These are phyloP conservation scores for Rotaria macrura DNA, from an alignment of 2,888 invertebrate species.

Conservation along the genomic window DNA sequence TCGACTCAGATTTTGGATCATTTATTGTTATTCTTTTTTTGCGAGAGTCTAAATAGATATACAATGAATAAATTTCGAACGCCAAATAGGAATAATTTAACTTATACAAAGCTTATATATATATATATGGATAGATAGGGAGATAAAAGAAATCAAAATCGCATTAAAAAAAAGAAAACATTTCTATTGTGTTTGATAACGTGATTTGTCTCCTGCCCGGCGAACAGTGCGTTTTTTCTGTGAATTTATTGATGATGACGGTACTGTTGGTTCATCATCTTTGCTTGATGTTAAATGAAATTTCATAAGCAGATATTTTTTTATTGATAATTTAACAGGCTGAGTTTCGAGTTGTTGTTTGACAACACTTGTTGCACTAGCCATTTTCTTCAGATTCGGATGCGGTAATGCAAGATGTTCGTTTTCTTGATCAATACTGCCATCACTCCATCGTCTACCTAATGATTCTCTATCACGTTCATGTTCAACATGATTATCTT, in stretches of 20 bases:
- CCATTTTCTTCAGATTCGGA: no score
- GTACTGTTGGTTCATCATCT: not conserved
- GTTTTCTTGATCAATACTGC: not conserved
- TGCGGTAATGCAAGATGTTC: not conserved
- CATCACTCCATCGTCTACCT: slow-evolving; percentile 8
- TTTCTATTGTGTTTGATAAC: not conserved
- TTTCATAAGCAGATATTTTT: not conserved
- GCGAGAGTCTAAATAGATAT: not conserved
- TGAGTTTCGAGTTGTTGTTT: not conserved
- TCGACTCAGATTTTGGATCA: not conserved
- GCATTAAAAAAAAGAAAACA: rapidly evolving
- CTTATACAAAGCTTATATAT: no score
- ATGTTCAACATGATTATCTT: not conserved
- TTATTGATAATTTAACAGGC: not conserved
- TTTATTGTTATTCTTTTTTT: not conserved
- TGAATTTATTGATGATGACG: not conserved
- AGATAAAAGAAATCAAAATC: not conserved
- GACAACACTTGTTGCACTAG: not conserved
- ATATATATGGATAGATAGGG: no score
- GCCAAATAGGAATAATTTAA: not conserved
- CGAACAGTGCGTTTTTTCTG: not conserved
- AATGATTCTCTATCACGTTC: not conserved
- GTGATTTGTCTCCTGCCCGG: not conserved
- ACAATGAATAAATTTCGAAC: not conserved
- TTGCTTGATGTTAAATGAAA: not conserved